phyloP scores from a whole-genome alignment of 2,797 vertebrate genomes.

The Oryzias dopingdopingensis region DNA sequence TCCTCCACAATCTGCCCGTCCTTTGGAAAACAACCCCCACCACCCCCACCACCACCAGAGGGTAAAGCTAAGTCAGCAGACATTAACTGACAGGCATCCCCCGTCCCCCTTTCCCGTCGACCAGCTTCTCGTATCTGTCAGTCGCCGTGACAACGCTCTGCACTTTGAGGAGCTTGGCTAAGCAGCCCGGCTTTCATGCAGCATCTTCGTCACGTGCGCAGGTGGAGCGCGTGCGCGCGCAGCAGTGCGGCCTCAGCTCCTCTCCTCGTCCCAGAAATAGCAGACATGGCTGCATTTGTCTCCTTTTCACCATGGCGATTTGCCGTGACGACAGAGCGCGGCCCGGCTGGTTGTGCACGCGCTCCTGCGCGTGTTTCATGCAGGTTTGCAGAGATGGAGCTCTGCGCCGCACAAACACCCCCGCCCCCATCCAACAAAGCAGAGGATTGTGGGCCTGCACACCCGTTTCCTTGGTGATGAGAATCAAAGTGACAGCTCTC shows the following conservation, averaged over 20 bases:
- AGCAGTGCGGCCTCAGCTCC: slow-evolving; percentile 29
- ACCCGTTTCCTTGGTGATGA: slow-evolving; percentile 74
- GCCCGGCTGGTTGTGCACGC: slow-evolving; percentile 10
- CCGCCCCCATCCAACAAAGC: slow-evolving; percentile 71
- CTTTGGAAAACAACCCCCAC: slow-evolving; percentile 3
- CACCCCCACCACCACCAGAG: not conserved
- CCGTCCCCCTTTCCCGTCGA: slow-evolving; percentile 26
- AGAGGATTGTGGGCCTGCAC: slow-evolving; percentile 75
- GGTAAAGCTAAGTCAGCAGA: slow-evolving; percentile 34
- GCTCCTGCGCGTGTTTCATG: slow-evolving; percentile 17
- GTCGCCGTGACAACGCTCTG: slow-evolving; percentile 40
- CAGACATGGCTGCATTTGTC: slow-evolving; percentile 54
- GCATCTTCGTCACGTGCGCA: slow-evolving; percentile 50
- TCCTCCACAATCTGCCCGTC: not conserved
- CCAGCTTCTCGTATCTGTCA: slow-evolving; percentile 48
- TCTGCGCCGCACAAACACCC: slow-evolving; percentile 24
- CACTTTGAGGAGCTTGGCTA: slow-evolving; percentile 44
- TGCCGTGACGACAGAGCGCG: slow-evolving; percentile 30
- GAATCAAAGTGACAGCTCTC: slow-evolving; percentile 80
- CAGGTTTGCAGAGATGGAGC: slow-evolving; percentile 51
- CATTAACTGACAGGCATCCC: slow-evolving; percentile 28
- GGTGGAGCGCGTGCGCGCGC: slow-evolving; percentile 14
- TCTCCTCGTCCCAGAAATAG: slow-evolving; percentile 49
- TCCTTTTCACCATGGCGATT: slow-evolving; percentile 55
- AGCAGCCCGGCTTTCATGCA: slow-evolving; percentile 51